Base-by-base conservation (phyloP, 2,797 vertebrate species). In the Periophthalmus magnuspinnatus region DNA sequence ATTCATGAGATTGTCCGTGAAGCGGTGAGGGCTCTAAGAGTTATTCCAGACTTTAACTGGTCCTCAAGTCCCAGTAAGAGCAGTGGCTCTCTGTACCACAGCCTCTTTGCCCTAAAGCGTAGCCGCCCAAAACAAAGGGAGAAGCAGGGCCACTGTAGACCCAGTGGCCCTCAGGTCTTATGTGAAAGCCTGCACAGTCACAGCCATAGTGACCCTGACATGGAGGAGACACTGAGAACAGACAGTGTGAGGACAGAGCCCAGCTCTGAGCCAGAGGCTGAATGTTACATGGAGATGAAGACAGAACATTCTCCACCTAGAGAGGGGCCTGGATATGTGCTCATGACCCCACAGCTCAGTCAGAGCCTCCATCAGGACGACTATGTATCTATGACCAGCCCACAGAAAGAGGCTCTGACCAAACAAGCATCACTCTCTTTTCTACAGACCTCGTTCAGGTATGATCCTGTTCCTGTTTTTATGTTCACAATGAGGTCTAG, bases 1-100 rank as follows among this genome's bases (percentile, higher is more conserved):
- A 88, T 92, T 56, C 90, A 92, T 0, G 87, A 91, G 50, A 68
- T 33, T 5, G 80, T 92, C 16, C 81, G 85, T 0, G 87, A 87
- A 5, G 58, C 83, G 0, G 73, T 91, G 0, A 66, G 65, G 36
- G 71, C 77, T 0, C 77, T 91, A 0, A 36, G 86, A 47, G 80
- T 67, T 52, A 83, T 91, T 34, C 88, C 90, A 3, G 87, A 89
- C 71, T 90, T 91, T 68, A 83, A 64, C 76, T 36, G 70, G 4
- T 90, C 87, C 0, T 87, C 88, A 0, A 60, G 52, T 32, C 84
- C 84, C 34, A 71, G 45, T 59, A 71, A 71, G 56, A 59, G 2
- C 60, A 28, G 16, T n/a, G 54, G 32, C 21, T 64, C 2, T 59
- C 81, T 62, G 17, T 70, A 61, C 64, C 81, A 79, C 8, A 69